phyloP scores from a whole-genome alignment of 2,888 invertebrate species.

The Laspeyria flexula region DNA sequence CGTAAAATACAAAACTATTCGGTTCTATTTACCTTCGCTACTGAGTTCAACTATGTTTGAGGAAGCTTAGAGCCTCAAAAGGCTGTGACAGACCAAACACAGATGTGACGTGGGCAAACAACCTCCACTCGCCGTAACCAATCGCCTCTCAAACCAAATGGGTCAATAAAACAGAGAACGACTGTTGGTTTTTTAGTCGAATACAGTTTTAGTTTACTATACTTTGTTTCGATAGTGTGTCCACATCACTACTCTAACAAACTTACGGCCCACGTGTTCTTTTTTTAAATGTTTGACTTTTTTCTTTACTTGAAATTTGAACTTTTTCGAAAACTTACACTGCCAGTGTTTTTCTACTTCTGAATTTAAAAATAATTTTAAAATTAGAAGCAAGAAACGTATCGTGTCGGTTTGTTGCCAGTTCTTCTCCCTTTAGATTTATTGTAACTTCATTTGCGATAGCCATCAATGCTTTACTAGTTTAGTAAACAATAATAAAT shows the following conservation, averaged over 20 bases:
- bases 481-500: no score
- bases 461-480: no score
- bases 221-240: conserved; percentile 55
- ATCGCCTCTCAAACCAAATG: conserved; percentile 63
- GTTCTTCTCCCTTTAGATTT: neutral
- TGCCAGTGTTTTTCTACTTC: conserved; percentile 4
- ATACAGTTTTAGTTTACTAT: conserved; percentile 55
- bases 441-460: no score
- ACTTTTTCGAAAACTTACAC: conserved; percentile 27
- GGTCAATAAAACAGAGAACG: conserved; percentile 60
- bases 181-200: conserved; percentile 64
- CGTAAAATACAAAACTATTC: conserved; percentile 54
- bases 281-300: conserved; percentile 44
- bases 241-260: conserved; percentile 53
- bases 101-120: conserved; percentile 80
- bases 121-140: conserved; percentile 61
- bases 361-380: neutral
- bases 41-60: conserved; percentile 70
- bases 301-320: conserved; percentile 29
- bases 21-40: conserved; percentile 66
- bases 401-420: neutral
- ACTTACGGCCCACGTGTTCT: conserved; percentile 39
- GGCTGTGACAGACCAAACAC: conserved; percentile 80
- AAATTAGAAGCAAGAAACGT: neutral
- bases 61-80: conserved; percentile 74